Percentiles rank a stretch among this genome's conserved stretches.
Conservation (phyloP, 2,888 invertebrate species). For the Ptilodon capucinus region DNA sequence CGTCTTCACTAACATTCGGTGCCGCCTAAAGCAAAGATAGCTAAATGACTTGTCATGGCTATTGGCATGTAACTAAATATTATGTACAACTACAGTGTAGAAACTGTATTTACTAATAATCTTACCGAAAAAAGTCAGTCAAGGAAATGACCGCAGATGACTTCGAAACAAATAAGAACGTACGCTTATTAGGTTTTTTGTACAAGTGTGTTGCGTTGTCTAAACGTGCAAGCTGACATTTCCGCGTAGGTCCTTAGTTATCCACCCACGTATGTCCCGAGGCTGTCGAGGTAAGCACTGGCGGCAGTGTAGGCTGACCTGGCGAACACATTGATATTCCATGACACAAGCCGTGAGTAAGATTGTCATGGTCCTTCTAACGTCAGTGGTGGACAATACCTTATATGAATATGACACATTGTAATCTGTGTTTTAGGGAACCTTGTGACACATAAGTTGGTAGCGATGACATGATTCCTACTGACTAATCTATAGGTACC, state of each 20-base stretch:
- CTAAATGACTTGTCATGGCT: too few species aligned
- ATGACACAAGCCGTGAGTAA: conserved; percentile 48
- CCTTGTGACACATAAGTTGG: conserved; percentile 6
- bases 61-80: too few species aligned
- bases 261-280: conserved; percentile 72
- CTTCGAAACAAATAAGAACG: conserved; percentile 34
- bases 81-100: too few species aligned
- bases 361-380: conserved; percentile 40
- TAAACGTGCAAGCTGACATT: conserved; percentile 53
- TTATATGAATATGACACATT: conserved; percentile 32
- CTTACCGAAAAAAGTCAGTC: conserved; percentile 8
- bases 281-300: conserved; percentile 47
- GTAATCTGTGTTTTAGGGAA: conserved; percentile 8
- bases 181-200: conserved; percentile 37
- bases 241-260: conserved; percentile 74
- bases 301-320: conserved; percentile 45
- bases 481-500: neutral
- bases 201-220: conserved; percentile 29
- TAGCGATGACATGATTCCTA: neutral
- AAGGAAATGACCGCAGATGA: conserved; percentile 33
- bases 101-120: too few species aligned
- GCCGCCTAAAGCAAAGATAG: too few species aligned
- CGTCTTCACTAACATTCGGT: too few species aligned
- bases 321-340: conserved; percentile 66
- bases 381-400: conserved; percentile 36